Evolutionary conservation across 37 sponge, comb jelly and placozoan species (phyloP).

Genomic region (Chondrilla cf. caribensis): DNA sequence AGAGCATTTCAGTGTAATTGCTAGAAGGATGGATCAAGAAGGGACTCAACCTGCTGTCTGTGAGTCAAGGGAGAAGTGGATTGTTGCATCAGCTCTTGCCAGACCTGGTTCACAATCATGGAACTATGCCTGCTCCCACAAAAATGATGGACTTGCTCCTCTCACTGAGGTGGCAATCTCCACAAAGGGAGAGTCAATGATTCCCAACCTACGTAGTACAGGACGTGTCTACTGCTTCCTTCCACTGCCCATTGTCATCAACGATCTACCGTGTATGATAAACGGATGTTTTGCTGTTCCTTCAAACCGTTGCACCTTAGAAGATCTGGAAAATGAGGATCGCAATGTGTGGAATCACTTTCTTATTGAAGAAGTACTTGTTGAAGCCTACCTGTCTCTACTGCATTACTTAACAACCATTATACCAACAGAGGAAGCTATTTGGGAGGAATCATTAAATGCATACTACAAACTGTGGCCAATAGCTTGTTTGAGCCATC

Average conservation of each 20-base stretch:
- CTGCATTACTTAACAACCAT: conserved; percentile 17
- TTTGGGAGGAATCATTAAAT: background rate
- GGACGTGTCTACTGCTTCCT: conserved; percentile 54
- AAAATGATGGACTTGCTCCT: conserved; percentile 16
- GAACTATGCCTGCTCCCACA: conserved; percentile 9
- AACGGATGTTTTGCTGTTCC: conserved; percentile 58
- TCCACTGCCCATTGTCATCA: conserved; percentile 41
- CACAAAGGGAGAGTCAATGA: no score
- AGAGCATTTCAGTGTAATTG: background rate
- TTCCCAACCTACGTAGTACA: background rate
- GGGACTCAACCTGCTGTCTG: background rate
- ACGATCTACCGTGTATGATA: conserved; percentile 32
- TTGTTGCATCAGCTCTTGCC: conserved; percentile 31
- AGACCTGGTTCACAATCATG: background rate
- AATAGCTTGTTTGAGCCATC: background rate
- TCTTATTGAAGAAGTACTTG: conserved; percentile 27
- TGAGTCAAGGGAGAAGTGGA: conserved; percentile 11
- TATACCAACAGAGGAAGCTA: background rate
- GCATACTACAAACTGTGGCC: conserved; percentile 60
- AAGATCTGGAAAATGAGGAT: background rate
- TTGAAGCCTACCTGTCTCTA: conserved; percentile 22
- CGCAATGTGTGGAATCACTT: conserved; percentile 46
- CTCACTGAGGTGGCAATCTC: no score
- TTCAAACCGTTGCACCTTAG: conserved; percentile 33
- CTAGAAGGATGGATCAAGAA: background rate